These are phyloP conservation scores for Microcebus murinus DNA, from an alignment of 2,113 vertebrate species.

Conservation along the genomic window DNA sequence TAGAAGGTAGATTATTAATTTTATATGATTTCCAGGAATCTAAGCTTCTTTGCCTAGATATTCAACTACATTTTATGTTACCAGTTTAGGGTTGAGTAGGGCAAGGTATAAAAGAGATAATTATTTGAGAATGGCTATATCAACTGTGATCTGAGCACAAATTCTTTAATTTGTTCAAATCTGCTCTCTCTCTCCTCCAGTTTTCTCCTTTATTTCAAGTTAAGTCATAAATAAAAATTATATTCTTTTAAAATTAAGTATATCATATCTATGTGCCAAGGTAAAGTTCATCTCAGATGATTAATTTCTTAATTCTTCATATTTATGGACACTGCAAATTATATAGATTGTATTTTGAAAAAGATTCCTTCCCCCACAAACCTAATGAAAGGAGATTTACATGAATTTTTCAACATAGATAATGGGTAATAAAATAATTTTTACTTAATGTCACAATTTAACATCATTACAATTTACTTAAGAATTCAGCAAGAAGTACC, in stretches of 20 bases:
- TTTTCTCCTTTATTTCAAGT: not conserved
- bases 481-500: conserved; percentile 12
- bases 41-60: not conserved
- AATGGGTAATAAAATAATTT: not conserved
- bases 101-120: not conserved
- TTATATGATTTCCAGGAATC: not conserved
- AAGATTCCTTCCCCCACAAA: not conserved
- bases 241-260: conserved; percentile 22
- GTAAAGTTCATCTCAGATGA: not conserved
- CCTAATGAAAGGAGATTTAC: not conserved
- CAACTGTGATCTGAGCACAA: not conserved
- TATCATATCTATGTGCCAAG: not conserved
- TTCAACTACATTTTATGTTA: not conserved
- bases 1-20: not conserved
- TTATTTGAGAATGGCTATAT: not conserved
- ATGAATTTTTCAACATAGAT: not conserved
- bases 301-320: conserved; percentile 27
- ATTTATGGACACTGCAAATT: not conserved
- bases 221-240: not conserved
- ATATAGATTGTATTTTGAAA: conserved; percentile 6
- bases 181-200: not conserved
- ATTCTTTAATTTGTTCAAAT: conserved; percentile 10
- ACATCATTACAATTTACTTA: not conserved
- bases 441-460: not conserved
- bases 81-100: not conserved